Conservation (phyloP, 2,797 vertebrate genomes). For the Sebastes umbrosus region DNA sequence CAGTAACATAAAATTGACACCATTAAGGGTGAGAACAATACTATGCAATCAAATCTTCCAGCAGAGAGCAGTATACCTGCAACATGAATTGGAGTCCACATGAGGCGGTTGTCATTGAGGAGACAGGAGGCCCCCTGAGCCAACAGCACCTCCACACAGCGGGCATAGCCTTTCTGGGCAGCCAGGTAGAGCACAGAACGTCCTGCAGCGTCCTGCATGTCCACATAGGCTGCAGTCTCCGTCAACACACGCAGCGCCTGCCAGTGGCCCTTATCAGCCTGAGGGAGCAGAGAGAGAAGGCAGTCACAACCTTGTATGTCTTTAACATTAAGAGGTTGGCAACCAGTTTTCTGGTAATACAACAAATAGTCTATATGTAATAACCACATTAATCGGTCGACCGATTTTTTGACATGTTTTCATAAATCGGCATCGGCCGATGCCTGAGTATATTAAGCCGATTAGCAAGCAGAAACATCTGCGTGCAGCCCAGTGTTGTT, state of each 20-base stretch:
- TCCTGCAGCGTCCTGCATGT: slow-evolving; percentile 91
- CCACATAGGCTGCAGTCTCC: slow-evolving; percentile 93
- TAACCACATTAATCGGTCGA: not conserved
- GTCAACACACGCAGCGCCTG: slow-evolving; percentile 94
- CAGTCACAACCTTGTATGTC: slow-evolving; percentile 9
- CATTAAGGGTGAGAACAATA: not conserved
- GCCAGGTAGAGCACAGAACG: slow-evolving; percentile 95
- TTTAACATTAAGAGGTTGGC: not conserved
- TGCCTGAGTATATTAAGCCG: too few relatives aligned
- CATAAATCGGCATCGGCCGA: too few relatives aligned
- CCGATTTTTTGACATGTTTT: too few relatives aligned
- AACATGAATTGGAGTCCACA: slow-evolving; percentile 94
- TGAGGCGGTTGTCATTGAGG: slow-evolving; percentile 90
- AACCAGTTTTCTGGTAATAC: too few relatives aligned
- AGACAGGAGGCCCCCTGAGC: slow-evolving; percentile 92
- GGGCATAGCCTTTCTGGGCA: slow-evolving; percentile 89
- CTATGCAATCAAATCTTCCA: not conserved
- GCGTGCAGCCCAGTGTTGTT: too few relatives aligned
- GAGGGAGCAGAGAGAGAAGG: not conserved
- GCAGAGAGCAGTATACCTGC: slow-evolving; percentile 81
- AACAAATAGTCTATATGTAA: too few relatives aligned
- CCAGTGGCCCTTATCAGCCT: slow-evolving; percentile 97
- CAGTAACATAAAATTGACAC: not conserved
- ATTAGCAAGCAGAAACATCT: too few relatives aligned
- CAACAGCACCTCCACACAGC: slow-evolving; percentile 94